Evolutionary conservation across 1,140 invertebrate species (phyloP).

Genomic region (Sipha flava): DNA sequence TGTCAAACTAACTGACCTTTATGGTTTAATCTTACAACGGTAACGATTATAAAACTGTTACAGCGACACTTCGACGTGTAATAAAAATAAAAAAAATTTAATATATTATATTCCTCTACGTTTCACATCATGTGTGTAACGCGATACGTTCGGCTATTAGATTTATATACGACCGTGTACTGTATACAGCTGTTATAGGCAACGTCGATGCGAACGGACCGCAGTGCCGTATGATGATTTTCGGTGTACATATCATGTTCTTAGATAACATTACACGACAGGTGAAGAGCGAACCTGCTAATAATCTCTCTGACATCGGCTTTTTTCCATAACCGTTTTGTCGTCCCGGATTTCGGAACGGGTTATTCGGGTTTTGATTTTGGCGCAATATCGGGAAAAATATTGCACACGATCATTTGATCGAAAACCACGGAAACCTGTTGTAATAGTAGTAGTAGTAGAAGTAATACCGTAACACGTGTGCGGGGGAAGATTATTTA

Average conservation of each 20-base stretch:
- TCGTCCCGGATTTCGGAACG: neutral
- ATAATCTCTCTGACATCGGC: neutral
- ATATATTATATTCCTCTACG: too few relatives aligned
- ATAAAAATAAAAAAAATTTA: too few relatives aligned
- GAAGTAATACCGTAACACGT: too few relatives aligned
- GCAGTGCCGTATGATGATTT: neutral
- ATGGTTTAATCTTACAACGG: too few relatives aligned
- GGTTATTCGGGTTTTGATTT: conserved; percentile 17
- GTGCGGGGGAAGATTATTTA: neutral
- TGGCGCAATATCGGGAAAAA: neutral
- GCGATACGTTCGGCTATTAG: too few relatives aligned
- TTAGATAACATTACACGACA: neutral
- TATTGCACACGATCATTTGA: neutral
- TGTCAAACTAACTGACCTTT: too few relatives aligned
- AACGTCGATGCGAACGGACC: too few relatives aligned
- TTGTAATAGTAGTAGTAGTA: too few relatives aligned
- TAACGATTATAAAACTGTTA: too few relatives aligned
- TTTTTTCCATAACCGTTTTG: neutral
- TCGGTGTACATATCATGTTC: neutral
- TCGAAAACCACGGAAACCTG: neutral
- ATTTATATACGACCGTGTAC: neutral
- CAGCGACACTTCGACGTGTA: too few relatives aligned
- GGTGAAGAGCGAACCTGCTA: neutral
- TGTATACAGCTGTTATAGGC: too few relatives aligned
- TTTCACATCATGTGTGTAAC: too few relatives aligned